These are phyloP conservation scores for Anoplopoma fimbria DNA, from an alignment of 2,113 vertebrate genomes.

Conservation along the genomic window DNA sequence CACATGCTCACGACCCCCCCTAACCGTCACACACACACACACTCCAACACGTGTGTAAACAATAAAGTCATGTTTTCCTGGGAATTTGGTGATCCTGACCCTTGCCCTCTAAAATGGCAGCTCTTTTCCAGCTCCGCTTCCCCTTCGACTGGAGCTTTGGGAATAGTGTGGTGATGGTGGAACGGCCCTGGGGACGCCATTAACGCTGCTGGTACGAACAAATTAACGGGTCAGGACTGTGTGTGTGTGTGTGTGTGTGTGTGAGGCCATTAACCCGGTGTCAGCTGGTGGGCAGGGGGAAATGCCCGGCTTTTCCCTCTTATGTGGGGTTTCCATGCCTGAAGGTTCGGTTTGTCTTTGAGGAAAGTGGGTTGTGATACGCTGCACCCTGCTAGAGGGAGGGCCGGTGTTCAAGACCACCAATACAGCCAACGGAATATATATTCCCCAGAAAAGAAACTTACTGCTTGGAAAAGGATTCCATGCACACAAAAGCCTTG, in stretches of 20 bases:
- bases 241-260: constrained; percentile 40
- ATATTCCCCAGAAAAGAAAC: not conserved
- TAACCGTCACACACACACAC: constrained; percentile 2
- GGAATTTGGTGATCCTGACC: constrained; percentile 55
- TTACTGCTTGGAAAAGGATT: not conserved
- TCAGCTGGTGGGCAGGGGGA: constrained; percentile 31
- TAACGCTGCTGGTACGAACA: constrained; percentile 30
- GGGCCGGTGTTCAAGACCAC: not conserved
- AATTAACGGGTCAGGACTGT: constrained; percentile 49
- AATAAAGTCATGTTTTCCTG: constrained; percentile 70
- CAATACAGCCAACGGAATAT: not conserved
- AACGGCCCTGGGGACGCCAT: constrained; percentile 51
- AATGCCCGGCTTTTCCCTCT: constrained; percentile 58
- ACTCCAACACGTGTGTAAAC: constrained; percentile 68
- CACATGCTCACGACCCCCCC: not conserved
- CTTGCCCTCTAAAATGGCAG: constrained; percentile 57
- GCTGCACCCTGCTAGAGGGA: not conserved
- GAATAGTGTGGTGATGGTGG: constrained; percentile 24
- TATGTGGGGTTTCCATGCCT: constrained; percentile 63
- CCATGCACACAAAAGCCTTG: not conserved
- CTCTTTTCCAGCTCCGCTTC: constrained; percentile 63
- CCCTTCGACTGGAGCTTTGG: constrained; percentile 4
- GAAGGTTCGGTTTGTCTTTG: constrained; percentile 46
- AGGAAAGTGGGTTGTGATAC: constrained; percentile 40
- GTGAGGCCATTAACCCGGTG: constrained; percentile 53